These are phyloP conservation scores for Anas platyrhynchos DNA, from an alignment of 2,113 vertebrate species.

Conservation along the genomic window DNA sequence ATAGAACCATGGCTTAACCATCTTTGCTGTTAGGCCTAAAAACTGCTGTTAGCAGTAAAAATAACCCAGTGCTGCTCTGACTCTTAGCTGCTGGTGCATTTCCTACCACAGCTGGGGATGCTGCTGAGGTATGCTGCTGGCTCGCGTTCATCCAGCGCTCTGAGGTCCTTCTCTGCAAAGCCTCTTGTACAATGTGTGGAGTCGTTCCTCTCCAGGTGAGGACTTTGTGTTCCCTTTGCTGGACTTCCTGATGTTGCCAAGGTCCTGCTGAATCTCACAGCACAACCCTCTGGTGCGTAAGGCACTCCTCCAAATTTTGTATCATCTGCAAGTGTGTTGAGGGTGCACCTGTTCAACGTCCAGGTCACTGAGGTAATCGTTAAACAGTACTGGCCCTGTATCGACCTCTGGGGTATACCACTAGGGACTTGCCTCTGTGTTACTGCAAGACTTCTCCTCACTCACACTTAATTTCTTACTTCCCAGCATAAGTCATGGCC, in stretches of 20 bases:
- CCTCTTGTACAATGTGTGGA: background rate
- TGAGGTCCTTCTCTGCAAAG: background rate
- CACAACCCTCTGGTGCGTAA: background rate
- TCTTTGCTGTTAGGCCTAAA: background rate
- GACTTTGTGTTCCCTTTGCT: background rate
- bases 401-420: background rate
- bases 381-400: background rate
- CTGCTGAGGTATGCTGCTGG: background rate
- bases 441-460: background rate
- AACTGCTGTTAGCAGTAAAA: background rate
- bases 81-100: background rate
- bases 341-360: background rate
- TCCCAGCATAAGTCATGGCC: background rate
- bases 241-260: background rate
- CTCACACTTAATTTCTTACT: background rate
- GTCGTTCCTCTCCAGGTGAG: background rate
- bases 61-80: background rate
- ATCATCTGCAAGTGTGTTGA: background rate
- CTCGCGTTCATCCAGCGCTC: background rate
- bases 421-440: background rate
- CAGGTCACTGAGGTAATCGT: background rate
- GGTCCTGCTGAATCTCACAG: background rate
- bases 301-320: background rate
- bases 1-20: background rate
- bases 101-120: background rate